Percentiles rank a stretch among this genome's conserved stretches.
Evolutionary conservation across 2,888 invertebrate species (phyloP).

Genomic region (Acronicta alni): DNA sequence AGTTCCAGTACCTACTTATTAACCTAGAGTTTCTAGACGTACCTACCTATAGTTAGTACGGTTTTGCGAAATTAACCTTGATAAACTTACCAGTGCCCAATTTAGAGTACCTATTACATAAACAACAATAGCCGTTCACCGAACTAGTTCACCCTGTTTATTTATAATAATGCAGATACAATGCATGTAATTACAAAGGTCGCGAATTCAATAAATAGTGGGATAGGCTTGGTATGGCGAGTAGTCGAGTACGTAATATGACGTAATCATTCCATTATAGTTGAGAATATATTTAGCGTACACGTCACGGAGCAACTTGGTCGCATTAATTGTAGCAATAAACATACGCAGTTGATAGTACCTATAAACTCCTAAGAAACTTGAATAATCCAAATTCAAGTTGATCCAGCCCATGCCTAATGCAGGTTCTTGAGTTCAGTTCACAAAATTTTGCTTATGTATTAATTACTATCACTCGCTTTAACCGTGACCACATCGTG

Average conservation of each 20-base stretch:
- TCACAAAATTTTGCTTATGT: too few relatives aligned
- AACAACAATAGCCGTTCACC: slow-evolving; percentile 23
- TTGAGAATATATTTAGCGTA: slow-evolving; percentile 50
- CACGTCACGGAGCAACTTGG: slow-evolving; percentile 40
- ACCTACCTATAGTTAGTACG: too few relatives aligned
- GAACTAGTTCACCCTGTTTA: slow-evolving; percentile 36
- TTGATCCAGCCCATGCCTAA: too few relatives aligned
- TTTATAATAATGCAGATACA: slow-evolving; percentile 38
- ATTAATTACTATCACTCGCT: too few relatives aligned
- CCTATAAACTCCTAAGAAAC: not conserved
- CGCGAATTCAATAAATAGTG: slow-evolving; percentile 75
- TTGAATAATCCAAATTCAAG: not conserved
- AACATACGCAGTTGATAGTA: slow-evolving; percentile 20
- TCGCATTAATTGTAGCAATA: slow-evolving; percentile 33
- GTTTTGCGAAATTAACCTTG: slow-evolving; percentile 21
- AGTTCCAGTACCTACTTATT: too few relatives aligned
- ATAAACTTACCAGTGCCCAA: slow-evolving; percentile 18
- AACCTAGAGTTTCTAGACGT: too few relatives aligned
- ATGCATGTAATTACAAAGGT: slow-evolving; percentile 63
- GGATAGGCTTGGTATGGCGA: slow-evolving; percentile 64
- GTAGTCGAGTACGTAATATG: slow-evolving; percentile 60
- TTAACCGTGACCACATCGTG: too few relatives aligned
- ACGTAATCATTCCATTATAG: slow-evolving; percentile 72
- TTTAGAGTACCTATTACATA: slow-evolving; percentile 23
- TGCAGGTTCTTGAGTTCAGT: too few relatives aligned